Evolutionary conservation across 1,140 invertebrate species (phyloP).

Genomic region (Pseudachorutes palmiensis): DNA sequence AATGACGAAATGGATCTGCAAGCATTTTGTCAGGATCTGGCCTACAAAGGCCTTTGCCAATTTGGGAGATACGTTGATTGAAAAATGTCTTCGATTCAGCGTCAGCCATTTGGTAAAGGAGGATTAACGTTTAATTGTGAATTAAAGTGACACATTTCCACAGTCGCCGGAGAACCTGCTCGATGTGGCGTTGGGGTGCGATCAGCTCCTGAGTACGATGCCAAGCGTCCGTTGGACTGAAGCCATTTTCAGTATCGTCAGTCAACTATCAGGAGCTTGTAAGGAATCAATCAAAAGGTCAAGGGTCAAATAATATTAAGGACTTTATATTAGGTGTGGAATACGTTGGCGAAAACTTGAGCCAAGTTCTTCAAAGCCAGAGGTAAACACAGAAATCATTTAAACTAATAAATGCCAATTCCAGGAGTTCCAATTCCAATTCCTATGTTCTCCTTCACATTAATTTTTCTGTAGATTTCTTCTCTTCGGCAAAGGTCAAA

Average conservation of each 20-base stretch:
- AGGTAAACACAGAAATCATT: constrained; percentile 27
- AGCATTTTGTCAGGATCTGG: constrained; percentile 72
- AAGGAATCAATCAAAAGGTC: too few species aligned
- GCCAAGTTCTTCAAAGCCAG: constrained; percentile 29
- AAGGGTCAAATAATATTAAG: too few species aligned
- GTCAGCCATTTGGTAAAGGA: constrained; percentile 58
- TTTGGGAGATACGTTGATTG: constrained; percentile 66
- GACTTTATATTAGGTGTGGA: too few species aligned
- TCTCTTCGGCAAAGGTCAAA: constrained; percentile 35
- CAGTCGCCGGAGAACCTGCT: constrained; percentile 40
- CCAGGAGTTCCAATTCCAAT: neutral
- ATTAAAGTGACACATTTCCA: neutral
- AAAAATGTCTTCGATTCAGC: constrained; percentile 72
- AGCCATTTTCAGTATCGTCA: constrained; percentile 39
- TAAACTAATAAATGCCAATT: neutral
- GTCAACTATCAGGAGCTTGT: constrained; percentile 16
- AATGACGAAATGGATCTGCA: constrained; percentile 55
- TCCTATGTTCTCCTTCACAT: neutral
- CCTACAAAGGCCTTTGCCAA: constrained; percentile 73
- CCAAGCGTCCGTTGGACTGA: constrained; percentile 42
- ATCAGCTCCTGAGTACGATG: constrained; percentile 40
- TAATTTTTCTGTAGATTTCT: constrained; percentile 23
- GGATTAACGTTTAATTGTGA: too few species aligned
- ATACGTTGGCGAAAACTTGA: constrained; percentile 34
- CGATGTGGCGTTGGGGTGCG: constrained; percentile 40